Evolutionary conservation across 2,797 vertebrate genomes (phyloP).

Genomic region (Megaceryle alcyon): DNA sequence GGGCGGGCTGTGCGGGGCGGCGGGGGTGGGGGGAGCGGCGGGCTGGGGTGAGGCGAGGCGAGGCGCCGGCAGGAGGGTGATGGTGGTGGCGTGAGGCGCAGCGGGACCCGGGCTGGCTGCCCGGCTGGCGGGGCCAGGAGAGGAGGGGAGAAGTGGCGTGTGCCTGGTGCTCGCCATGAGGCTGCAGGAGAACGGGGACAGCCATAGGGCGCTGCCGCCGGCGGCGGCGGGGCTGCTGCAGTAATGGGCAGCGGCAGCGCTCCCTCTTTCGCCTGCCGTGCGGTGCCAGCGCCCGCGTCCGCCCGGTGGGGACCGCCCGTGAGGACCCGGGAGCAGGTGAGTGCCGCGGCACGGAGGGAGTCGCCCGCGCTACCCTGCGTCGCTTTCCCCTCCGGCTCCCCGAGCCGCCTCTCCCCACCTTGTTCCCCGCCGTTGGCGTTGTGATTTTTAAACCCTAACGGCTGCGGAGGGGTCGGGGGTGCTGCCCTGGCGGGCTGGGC

Average conservation of each 20-base stretch:
- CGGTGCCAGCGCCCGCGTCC: not conserved
- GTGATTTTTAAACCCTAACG: not conserved
- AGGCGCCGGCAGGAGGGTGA: slow-evolving; percentile 37
- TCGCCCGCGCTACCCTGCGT: not conserved
- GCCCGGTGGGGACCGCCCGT: not conserved
- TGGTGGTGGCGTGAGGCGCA: slow-evolving; percentile 50
- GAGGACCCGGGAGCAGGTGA: slow-evolving; percentile 36
- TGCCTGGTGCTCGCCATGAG: slow-evolving; percentile 18
- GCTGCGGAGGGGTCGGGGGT: not conserved
- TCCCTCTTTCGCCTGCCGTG: not conserved
- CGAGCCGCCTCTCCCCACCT: no score
- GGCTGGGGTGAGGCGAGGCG: not conserved
- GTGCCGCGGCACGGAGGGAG: not conserved
- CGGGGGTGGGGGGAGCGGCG: not conserved
- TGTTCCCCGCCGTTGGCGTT: not conserved
- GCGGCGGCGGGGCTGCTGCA: not conserved
- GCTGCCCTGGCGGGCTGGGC: not conserved
- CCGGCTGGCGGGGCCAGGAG: not conserved
- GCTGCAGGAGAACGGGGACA: not conserved
- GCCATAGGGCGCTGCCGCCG: not conserved
- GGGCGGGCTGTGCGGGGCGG: not conserved
- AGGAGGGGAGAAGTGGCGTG: not conserved
- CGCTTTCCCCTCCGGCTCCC: not conserved
- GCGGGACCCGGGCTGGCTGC: not conserved
- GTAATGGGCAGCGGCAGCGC: slow-evolving; percentile 14